Base-by-base conservation (phyloP, 2,797 vertebrate genomes). In the Chaenodraco wilsoni region DNA sequence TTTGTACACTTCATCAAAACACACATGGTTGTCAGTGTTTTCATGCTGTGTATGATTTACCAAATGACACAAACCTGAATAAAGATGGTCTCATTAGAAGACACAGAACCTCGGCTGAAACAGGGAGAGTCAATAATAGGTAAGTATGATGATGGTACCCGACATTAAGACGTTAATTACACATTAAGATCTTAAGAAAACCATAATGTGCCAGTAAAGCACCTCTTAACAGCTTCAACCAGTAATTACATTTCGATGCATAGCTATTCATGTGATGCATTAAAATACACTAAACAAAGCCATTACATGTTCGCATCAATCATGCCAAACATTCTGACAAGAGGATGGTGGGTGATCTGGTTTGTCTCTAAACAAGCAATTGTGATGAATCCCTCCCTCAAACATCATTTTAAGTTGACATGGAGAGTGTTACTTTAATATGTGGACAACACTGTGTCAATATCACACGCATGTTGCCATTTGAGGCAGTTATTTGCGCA, bases 11-110 rank as follows among this genome's bases (percentile, higher is more conserved):
- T 33, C 15, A 19, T 31, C 41, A 27, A 45, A 27, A 48, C 46
- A 71, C 21, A 70, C 45, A 49, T 4, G n/a, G 5, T 43, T 55
- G 13, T 41, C 44, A 4, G 3, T 31, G 23, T 70, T 65, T 59
- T 66, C 58, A 46, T 45, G 74, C 72, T 73, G 76, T 1, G 54
- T 31, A 4, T 50, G 27, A 72, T 74, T 84, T 45, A 23, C 21
- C 66, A 70, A 73, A 72, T 77, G 19, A 81, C 27, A 46, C 48
- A 43, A 56, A 56, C 61, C 56, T 23, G 63, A 82, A 80, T 49
- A 57, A 48, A 72, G 85, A 87, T 49, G 10, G 44, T 49, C 21
- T 81, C 57, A 75, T 81, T 80, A 67, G 8, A 27, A 51, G 13
- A 48, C 46, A 50, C 37, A 48, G 40, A 16, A 43, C 4, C 37